These are phyloP conservation scores for Rutilus rutilus DNA, from an alignment of 2,113 vertebrate genomes.

Conservation along the genomic window DNA sequence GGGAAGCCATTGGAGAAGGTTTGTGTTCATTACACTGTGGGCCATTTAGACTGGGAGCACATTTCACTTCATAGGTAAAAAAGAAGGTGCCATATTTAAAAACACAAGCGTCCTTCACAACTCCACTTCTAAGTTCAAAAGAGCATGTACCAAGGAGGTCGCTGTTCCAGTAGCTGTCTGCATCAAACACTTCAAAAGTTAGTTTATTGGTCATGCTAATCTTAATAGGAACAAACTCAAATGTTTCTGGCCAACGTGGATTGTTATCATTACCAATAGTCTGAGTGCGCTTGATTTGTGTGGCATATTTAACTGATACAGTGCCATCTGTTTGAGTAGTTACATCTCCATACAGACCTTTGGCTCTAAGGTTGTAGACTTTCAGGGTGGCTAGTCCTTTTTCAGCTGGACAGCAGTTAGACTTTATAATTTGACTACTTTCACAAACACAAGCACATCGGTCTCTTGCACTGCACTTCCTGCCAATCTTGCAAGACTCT, in stretches of 20 bases:
- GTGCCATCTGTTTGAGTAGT: constrained; percentile 61
- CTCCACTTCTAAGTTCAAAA: constrained; percentile 47
- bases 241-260: constrained; percentile 61
- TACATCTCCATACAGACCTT: constrained; percentile 65
- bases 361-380: constrained; percentile 62
- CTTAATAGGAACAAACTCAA: constrained; percentile 65
- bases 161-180: constrained; percentile 64
- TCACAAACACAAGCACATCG: constrained; percentile 75
- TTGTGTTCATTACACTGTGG: constrained; percentile 66
- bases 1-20: constrained; percentile 58
- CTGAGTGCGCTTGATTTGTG: neutral
- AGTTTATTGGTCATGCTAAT: constrained; percentile 57
- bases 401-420: constrained; percentile 75
- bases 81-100: constrained; percentile 66
- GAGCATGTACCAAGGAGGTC: constrained; percentile 72
- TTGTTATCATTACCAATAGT: constrained; percentile 67
- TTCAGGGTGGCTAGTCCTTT: constrained; percentile 70
- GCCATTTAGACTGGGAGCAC: constrained; percentile 71
- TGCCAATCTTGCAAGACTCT: constrained; percentile 61
- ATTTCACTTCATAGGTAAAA: constrained; percentile 64
- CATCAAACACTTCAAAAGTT: constrained; percentile 72
- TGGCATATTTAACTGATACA: constrained; percentile 63
- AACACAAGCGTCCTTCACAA: constrained; percentile 18
- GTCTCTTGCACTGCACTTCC: constrained; percentile 49
- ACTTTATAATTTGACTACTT: constrained; percentile 34